These are phyloP conservation scores for Limenitis camilla DNA, from an alignment of 2,888 invertebrate species.

Conservation along the genomic window DNA sequence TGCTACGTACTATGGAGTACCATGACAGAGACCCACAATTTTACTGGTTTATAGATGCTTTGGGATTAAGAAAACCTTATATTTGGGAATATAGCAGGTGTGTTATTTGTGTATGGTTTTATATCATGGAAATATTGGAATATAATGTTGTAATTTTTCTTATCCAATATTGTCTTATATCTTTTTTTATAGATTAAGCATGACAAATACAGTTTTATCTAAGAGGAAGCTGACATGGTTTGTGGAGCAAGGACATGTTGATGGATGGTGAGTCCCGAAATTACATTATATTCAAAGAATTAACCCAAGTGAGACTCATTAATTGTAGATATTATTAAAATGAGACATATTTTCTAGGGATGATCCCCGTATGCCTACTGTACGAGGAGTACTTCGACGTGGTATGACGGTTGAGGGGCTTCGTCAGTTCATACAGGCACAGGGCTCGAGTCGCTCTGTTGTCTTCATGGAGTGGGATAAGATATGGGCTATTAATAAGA, in stretches of 20 bases:
- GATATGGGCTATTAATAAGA: slow-evolving; percentile 99
- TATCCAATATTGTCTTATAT: not conserved
- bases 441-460: slow-evolving; percentile 97
- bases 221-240: slow-evolving; percentile 99
- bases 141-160: not conserved
- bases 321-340: not conserved
- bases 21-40: slow-evolving; percentile 98
- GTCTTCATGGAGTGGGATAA: slow-evolving; percentile 99
- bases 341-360: slow-evolving; percentile 76
- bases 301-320: not conserved
- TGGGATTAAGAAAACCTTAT: slow-evolving; percentile 89
- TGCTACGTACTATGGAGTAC: slow-evolving; percentile 98
- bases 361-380: slow-evolving; percentile 98
- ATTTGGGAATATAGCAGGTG: slow-evolving; percentile 94
- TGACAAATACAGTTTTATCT: slow-evolving; percentile 98
- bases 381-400: slow-evolving; percentile 94
- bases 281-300: not conserved
- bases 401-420: slow-evolving; percentile 99
- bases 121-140: too few relatives aligned
- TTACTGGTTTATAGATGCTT: slow-evolving; percentile 95
- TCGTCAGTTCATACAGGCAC: slow-evolving; percentile 97
- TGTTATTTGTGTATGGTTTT: not conserved
- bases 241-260: slow-evolving; percentile 93
- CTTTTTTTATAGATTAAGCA: slow-evolving; percentile 82
- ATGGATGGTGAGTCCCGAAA: slow-evolving; percentile 87